These are phyloP conservation scores for Ethmia dodecea DNA, from an alignment of 2,888 invertebrate species.

Conservation along the genomic window DNA sequence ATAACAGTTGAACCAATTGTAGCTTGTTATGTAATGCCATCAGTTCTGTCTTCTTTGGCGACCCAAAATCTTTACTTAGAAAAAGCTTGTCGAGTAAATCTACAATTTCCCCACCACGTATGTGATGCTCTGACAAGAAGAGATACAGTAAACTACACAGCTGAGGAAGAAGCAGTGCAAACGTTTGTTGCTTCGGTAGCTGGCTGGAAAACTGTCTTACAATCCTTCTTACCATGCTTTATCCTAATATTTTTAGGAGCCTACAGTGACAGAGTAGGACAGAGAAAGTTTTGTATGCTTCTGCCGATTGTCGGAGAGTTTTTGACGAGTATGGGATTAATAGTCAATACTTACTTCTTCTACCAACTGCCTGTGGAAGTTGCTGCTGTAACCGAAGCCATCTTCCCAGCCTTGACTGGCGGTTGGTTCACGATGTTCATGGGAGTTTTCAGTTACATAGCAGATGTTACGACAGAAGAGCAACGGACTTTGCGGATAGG, in stretches of 20 bases:
- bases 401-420: slow-evolving; percentile 89
- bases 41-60: slow-evolving; percentile 83
- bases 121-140: slow-evolving; percentile 87
- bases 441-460: slow-evolving; percentile 93
- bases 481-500: slow-evolving; percentile 91
- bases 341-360: slow-evolving; percentile 88
- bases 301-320: slow-evolving; percentile 90
- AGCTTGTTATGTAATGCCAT: slow-evolving; percentile 83
- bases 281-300: slow-evolving; percentile 89
- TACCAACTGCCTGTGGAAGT: slow-evolving; percentile 88
- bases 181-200: slow-evolving; percentile 88
- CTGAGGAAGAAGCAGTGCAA: slow-evolving; percentile 82
- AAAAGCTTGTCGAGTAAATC: slow-evolving; percentile 91
- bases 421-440: slow-evolving; percentile 95
- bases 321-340: slow-evolving; percentile 85
- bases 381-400: slow-evolving; percentile 87
- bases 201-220: slow-evolving; percentile 91
- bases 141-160: slow-evolving; percentile 79
- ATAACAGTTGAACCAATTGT: slow-evolving; percentile 87
- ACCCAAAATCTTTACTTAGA: slow-evolving; percentile 91
- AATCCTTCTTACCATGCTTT: slow-evolving; percentile 87
- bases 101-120: slow-evolving; percentile 82
- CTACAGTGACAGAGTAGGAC: slow-evolving; percentile 83
- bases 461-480: slow-evolving; percentile 90
- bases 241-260: slow-evolving; percentile 90